phyloP scores from a whole-genome alignment of 2,888 invertebrate genomes.

The Clivina fossor region DNA sequence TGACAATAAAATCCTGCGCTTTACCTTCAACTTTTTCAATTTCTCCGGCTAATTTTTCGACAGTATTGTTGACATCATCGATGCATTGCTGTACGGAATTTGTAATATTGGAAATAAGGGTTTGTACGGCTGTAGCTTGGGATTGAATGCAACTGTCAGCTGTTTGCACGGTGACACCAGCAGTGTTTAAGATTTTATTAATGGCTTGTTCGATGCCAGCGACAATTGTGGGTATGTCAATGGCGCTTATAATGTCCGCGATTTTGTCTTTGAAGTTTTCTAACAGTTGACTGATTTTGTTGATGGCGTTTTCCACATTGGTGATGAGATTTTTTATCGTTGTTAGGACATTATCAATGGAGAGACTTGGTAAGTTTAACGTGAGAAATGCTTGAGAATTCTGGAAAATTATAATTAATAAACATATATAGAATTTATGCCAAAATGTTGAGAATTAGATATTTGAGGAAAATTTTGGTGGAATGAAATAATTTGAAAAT shows the following conservation, averaged over 20 bases:
- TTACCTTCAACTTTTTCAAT: background rate
- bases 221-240: constrained; percentile 2
- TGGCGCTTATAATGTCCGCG: background rate
- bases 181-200: constrained; percentile 2
- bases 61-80: background rate
- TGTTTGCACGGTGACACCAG: background rate
- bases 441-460: too few species aligned
- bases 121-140: background rate
- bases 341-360: constrained; percentile 6
- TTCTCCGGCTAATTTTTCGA: background rate
- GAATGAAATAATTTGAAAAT: too few species aligned
- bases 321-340: constrained; percentile 6
- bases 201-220: background rate
- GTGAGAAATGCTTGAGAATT: too few species aligned
- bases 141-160: background rate
- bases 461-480: too few species aligned
- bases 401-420: too few species aligned
- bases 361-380: too few species aligned
- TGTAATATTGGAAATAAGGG: too few species aligned
- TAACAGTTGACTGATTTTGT: background rate
- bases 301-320: background rate
- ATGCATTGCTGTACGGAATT: too few species aligned
- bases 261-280: background rate
- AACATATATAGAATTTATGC: too few species aligned
- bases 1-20: background rate